Base-by-base conservation (phyloP, 2,113 vertebrate species). In the Clarias magur region DNA sequence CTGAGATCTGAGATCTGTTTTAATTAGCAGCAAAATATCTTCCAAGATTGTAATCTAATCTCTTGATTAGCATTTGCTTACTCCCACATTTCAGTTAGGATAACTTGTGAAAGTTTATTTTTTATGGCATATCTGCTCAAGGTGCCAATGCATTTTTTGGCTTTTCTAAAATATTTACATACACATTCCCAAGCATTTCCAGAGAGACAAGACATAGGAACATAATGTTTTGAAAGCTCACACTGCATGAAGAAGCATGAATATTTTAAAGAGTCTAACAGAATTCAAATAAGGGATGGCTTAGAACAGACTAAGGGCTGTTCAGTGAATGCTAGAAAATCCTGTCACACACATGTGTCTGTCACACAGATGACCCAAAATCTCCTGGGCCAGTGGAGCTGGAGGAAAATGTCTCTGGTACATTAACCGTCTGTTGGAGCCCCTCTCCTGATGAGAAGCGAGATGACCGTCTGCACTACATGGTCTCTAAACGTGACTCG, bases 341-440 rank as follows among this genome's bases (percentile, higher is more conserved):
- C n/a, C 27, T 25, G 48, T 48, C 48, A 48, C 48, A 48, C 48
- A 48, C 48, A 11, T 75, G 30, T 75, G 68, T 85, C 42, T 82
- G 83, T 62, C 63, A 86, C 83, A 21, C 90, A 99, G 97, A 95
- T 34, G 88, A 94, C 82, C 97, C 97, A 0, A 95, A 95, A 65
- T 63, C 96, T 0, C 96, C 97, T 0, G 97, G 97, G 12, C 93
- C 95, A 19, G 93, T 97, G 90, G 67, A 54, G 34, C 78, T 98
- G 91, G 92, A 95, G 34, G 94, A 97, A 91, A 97, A 96, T 0
- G 96, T 97, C 56, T 92, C 91, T 0, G 94, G 94, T 6, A 95
- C 97, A 0, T 95, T 98, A 91, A 97, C 96, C 0, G 92, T 96
- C 0, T 94, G 91, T 88, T 99, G 97, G 97, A 92, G 91, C 9